Evolutionary conservation across 2,888 invertebrate genomes (phyloP), one percentile per base, ranked within the genome.

Genomic region (Andrena minutula): DNA sequence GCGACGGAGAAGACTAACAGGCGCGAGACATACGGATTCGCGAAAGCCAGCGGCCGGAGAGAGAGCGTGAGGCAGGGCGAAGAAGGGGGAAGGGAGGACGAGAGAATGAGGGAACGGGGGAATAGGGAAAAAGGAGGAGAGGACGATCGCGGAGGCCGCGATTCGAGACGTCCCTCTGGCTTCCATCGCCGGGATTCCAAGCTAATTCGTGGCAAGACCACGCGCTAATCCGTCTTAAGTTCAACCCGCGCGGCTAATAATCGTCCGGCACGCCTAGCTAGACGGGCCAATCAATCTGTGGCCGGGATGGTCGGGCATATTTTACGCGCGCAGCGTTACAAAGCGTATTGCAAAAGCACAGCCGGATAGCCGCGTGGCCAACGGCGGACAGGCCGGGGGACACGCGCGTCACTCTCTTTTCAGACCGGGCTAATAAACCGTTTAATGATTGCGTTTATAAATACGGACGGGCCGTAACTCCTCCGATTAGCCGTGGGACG

Each of bases 211-310:
- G 64, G 87, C 83, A 86, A 88, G 86, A 85, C 86, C 86, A 79
- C 84, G 79, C 83, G 87, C 84, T 89, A 88, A 88, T 88, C 87
- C 88, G 89, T 87, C 87, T 87, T 70, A 74, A 86, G 84, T 82
- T 75, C 70, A 75, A 77, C 68, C 74, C 65, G 79, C 76, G 79
- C 82, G 85, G 87, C 88, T 84, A 91, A 91, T 91, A 89, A 91
- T 91, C 90, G 89, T 83, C 85, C 84, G 83, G 82, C 87, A 79
- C 86, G 89, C 87, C 86, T 78, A 76, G 83, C 82, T 74, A 86
- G 89, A 89, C 88, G 82, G 85, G 85, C 83, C 89, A 76, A 91
- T 91, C 90, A 89, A 90, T 91, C 90, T 89, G 83, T 75, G 75
- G 61, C 74, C 20, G 60, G n/a, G 58, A 68, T 47, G 20, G 56